Percentiles rank a stretch among this genome's conserved stretches.
Evolutionary conservation across 2,797 vertebrate species (phyloP).

Genomic region (Fistularia commersonii): DNA sequence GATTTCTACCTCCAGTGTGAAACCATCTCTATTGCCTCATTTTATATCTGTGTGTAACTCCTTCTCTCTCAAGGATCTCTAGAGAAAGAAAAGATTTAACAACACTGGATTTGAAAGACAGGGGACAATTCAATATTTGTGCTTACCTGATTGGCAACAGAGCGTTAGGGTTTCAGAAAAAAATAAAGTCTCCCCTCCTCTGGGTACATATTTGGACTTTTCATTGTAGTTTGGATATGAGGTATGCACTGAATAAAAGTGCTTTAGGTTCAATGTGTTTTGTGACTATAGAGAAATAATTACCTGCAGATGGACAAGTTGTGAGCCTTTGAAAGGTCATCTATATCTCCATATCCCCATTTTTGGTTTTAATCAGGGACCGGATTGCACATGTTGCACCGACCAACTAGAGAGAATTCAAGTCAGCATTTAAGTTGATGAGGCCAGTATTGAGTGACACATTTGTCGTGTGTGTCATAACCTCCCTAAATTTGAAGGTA

Average conservation of each 20-base stretch:
- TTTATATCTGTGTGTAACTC: constrained; percentile 32
- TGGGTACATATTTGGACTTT: constrained; percentile 50
- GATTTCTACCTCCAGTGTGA: constrained; percentile 45
- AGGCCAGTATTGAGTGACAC: too few species aligned
- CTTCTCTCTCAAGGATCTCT: constrained; percentile 57
- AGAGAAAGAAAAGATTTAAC: constrained; percentile 51
- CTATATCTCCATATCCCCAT: too few species aligned
- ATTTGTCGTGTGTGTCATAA: too few species aligned
- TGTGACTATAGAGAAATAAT: background rate
- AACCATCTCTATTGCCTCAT: constrained; percentile 47
- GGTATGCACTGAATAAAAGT: constrained; percentile 3
- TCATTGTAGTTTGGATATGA: constrained; percentile 12
- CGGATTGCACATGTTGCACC: too few species aligned
- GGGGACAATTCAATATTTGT: constrained; percentile 64
- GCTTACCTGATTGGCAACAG: constrained; percentile 49
- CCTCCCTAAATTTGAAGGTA: too few species aligned
- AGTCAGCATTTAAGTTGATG: too few species aligned
- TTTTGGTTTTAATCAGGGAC: too few species aligned
- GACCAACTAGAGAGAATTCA: too few species aligned
- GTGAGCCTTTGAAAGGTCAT: too few species aligned
- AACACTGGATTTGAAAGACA: constrained; percentile 54
- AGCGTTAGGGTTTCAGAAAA: constrained; percentile 44
- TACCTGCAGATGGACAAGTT: too few species aligned
- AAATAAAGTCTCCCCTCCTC: constrained; percentile 25
- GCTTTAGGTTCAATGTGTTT: constrained; percentile 2